Evolutionary conservation across 2,888 invertebrate genomes (phyloP), one percentile per base, ranked within the genome.

Genomic region (Lasioglossum malachurum): DNA sequence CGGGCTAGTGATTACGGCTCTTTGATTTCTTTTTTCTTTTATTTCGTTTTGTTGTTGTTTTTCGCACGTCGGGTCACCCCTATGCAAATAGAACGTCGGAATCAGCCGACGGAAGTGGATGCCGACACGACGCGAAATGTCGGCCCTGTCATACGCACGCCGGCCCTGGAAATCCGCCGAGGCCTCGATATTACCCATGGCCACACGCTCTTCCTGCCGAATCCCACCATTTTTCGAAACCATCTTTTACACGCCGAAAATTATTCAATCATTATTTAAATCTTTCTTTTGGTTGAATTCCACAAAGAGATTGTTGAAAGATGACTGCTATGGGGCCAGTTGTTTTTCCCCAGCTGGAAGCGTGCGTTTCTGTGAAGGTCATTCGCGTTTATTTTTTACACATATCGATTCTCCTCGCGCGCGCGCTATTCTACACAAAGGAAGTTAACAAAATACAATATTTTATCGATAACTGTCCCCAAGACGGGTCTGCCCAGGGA

Each of bases 21-120:
- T 35, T 57, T n/a, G n/a, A n/a, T n/a, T 57, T n/a, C n/a, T 53
- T 53, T 53, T 23, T 23, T 10, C 5, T 53, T 31, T 41, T 71
- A 78, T 67, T 73, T 69, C 75, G 49, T 81, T 76, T 53, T 5
- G 23, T 53, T 57, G n/a, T 57, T 57, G 53, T 74, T 57, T 80
- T 31, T 44, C 71, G 31, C 44, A 35, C 38, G 73, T 38, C 76
- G 74, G n/a, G 79, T 64, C 67, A 67, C 27, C 60, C 82, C 89
- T 79, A 88, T 92, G 91, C 88, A 90, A 91, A 90, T 87, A 90
- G 89, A 78, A 87, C 82, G 91, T 86, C 87, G 90, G 87, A 85
- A 85, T 92, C 91, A 91, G 84, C 74, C 80, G 77, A 72, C 89
- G 89, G 87, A 92, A 89, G 87, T 87, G 86, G 88, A 88, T 78